A percentile compares a stretch with the other conserved stretches of the same genome.
Conservation (phyloP, 2,797 vertebrate species). For the Leptoclinus maculatus region DNA sequence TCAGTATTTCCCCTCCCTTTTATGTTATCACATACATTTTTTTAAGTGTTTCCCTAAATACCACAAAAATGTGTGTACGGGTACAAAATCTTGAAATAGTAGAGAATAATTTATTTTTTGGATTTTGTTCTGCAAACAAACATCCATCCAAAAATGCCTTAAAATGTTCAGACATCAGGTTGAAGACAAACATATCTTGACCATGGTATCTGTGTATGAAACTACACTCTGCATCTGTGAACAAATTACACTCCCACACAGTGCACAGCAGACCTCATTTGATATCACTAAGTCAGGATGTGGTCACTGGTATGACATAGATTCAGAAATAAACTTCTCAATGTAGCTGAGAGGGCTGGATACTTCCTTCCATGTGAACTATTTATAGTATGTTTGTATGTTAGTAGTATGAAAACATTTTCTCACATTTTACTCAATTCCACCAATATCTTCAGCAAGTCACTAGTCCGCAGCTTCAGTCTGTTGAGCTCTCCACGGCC, state of each 20-base stretch:
- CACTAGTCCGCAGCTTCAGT: background rate
- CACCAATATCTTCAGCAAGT: background rate
- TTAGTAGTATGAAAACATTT: background rate
- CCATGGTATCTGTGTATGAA: background rate
- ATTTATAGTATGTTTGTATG: background rate
- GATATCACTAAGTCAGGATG: background rate
- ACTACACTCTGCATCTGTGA: background rate
- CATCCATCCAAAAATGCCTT: background rate
- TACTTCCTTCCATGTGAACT: background rate
- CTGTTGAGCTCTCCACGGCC: background rate
- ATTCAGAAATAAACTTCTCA: conserved; percentile 8
- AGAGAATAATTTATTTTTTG: background rate
- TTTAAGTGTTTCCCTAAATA: background rate
- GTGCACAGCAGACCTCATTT: background rate
- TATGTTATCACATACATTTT: too few relatives aligned
- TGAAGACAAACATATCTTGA: background rate
- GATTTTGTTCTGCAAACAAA: background rate
- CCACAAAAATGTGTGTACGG: background rate
- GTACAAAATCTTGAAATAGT: background rate
- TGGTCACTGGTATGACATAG: background rate
- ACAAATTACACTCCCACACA: background rate
- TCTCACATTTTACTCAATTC: too few relatives aligned
- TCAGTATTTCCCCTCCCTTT: background rate
- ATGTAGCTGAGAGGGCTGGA: background rate
- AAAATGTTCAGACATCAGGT: background rate